These are phyloP conservation scores for Scalopus aquaticus DNA, from an alignment of 2,113 vertebrate species.

Conservation along the genomic window DNA sequence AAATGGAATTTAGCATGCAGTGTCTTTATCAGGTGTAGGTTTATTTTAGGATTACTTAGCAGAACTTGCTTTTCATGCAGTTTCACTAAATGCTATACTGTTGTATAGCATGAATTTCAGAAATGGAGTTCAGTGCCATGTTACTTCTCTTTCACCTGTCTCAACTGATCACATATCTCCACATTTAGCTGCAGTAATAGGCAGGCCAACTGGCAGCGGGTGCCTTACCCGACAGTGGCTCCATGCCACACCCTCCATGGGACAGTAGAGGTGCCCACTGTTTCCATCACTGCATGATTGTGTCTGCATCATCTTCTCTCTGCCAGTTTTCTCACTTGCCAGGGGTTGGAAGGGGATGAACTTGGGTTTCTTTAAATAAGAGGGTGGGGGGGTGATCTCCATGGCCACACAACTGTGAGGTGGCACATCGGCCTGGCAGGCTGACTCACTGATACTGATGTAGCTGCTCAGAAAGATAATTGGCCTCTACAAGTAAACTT, in stretches of 20 bases:
- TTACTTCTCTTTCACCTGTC: neutral
- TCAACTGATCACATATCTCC: neutral
- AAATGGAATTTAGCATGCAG: constrained; percentile 11
- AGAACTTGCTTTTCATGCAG: constrained; percentile 9
- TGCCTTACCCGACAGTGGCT: neutral
- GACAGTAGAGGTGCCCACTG: rapidly evolving
- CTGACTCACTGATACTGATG: neutral
- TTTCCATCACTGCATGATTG: neutral
- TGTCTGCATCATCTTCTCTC: neutral
- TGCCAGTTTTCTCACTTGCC: neutral
- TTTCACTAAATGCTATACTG: neutral
- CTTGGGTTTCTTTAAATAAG: neutral
- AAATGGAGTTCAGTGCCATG: neutral
- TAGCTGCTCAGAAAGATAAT: neutral
- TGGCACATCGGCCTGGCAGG: neutral
- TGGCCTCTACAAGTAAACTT: neutral
- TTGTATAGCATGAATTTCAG: neutral
- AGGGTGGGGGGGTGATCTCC: neutral
- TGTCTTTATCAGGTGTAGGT: neutral
- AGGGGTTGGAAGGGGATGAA: rapidly evolving
- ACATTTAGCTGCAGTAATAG: neutral
- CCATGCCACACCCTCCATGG: neutral
- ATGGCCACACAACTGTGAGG: neutral
- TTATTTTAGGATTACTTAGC: constrained; percentile 3
- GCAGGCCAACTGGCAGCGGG: neutral